These are phyloP conservation scores for Drosophila neotestacea DNA, from an alignment of 2,888 invertebrate genomes.

Conservation along the genomic window DNA sequence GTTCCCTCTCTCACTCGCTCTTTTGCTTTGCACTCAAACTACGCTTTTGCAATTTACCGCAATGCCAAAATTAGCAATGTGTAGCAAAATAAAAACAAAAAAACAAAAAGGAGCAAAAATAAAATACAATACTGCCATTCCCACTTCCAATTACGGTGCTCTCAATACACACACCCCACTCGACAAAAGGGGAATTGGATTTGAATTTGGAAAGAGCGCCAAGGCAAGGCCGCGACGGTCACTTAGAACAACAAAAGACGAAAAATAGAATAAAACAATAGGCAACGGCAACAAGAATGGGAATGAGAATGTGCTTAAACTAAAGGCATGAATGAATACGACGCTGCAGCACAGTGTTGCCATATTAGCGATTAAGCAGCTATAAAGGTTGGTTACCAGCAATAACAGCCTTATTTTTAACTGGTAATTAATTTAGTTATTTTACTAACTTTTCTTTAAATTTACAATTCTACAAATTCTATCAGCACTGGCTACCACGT, in stretches of 20 bases:
- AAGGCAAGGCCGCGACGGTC: conserved; percentile 47
- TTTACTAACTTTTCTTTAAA: no score
- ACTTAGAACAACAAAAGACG: conserved; percentile 13
- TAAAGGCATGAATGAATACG: conserved; percentile 51
- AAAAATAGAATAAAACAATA: conserved; percentile 29
- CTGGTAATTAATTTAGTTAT: no score
- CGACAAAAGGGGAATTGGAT: conserved; percentile 31
- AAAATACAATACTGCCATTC: conserved; percentile 23
- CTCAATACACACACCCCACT: conserved; percentile 25
- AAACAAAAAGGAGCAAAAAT: conserved; percentile 33
- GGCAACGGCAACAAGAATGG: conserved; percentile 20
- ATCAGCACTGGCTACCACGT: no score
- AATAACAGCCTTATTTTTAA: no score
- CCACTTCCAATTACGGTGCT: conserved; percentile 40
- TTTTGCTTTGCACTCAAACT: conserved; percentile 6
- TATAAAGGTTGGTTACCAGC: no score
- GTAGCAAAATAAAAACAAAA: conserved; percentile 22
- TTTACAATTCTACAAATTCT: no score
- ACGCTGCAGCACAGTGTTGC: not conserved
- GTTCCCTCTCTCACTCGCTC: conserved; percentile 1
- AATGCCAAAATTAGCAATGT: conserved; percentile 39
- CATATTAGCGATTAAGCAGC: not conserved
- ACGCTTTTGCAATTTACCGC: conserved; percentile 12
- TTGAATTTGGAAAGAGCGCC: conserved; percentile 29
- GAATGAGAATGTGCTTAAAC: conserved; percentile 38